Conservation (phyloP, 2,888 invertebrate genomes). For the Synergus gifuensis region DNA sequence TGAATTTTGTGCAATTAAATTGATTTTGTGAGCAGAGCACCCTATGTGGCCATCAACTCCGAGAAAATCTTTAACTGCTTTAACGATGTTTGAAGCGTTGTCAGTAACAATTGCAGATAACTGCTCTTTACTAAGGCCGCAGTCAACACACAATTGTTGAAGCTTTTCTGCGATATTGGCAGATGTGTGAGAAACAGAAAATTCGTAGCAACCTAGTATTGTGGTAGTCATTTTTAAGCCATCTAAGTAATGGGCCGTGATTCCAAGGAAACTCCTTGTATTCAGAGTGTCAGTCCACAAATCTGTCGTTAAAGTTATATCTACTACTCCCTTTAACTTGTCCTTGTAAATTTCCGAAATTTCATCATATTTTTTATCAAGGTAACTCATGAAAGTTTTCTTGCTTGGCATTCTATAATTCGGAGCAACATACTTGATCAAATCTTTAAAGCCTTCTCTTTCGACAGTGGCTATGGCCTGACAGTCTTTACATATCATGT, state of each 20-base stretch:
- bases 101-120: constrained; percentile 50
- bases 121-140: too few relatives aligned
- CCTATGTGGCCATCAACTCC: constrained; percentile 54
- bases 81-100: constrained; percentile 51
- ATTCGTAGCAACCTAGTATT: constrained; percentile 44
- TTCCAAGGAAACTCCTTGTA: constrained; percentile 5
- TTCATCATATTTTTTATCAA: neutral
- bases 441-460: constrained; percentile 48
- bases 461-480: constrained; percentile 46
- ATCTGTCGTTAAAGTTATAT: constrained; percentile 47
- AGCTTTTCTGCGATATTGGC: too few relatives aligned
- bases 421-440: constrained; percentile 45
- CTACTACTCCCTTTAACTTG: constrained; percentile 42
- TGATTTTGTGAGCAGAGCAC: too few relatives aligned
- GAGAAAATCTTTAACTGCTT: constrained; percentile 46
- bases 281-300: too few relatives aligned
- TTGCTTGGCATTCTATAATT: constrained; percentile 46
- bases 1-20: too few relatives aligned
- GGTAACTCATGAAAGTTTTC: constrained; percentile 43
- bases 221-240: constrained; percentile 23
- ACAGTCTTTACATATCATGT: constrained; percentile 50
- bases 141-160: too few relatives aligned
- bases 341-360: constrained; percentile 33
- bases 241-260: constrained; percentile 38
- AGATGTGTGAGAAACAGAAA: too few relatives aligned